phyloP scores from a whole-genome alignment of 2,113 vertebrate species.

The Hippolais icterina region DNA sequence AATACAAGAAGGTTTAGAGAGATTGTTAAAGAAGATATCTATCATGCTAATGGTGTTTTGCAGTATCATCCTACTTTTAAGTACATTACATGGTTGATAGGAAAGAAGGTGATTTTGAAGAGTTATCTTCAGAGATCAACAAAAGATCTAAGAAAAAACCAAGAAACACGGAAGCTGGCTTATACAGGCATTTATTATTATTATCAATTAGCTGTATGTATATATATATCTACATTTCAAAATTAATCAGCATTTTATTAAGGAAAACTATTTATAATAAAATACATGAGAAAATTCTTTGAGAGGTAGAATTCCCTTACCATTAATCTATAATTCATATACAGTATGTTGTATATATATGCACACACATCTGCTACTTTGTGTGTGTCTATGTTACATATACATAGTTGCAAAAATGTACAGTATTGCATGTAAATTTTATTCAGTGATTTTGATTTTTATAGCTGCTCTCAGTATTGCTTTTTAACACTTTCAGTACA shows the following conservation, averaged over 20 bases:
- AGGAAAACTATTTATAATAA: constrained; percentile 75
- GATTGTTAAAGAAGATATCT: neutral
- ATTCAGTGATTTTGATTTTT: constrained; percentile 61
- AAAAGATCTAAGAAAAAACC: neutral
- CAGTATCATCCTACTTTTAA: neutral
- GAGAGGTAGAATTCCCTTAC: constrained; percentile 74
- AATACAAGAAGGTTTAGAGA: neutral
- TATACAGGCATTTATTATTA: constrained; percentile 53
- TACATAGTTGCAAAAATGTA: constrained; percentile 56
- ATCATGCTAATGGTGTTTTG: neutral
- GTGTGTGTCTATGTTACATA: constrained; percentile 60
- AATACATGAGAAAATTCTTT: constrained; percentile 72
- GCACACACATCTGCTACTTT: constrained; percentile 64
- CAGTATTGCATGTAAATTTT: constrained; percentile 62
- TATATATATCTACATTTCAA: constrained; percentile 62
- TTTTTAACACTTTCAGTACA: constrained; percentile 32
- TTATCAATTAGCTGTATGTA: constrained; percentile 68
- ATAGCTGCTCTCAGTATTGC: constrained; percentile 68
- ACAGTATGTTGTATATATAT: constrained; percentile 65
- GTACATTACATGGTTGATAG: neutral
- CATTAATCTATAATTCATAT: constrained; percentile 62
- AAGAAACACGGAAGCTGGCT: neutral
- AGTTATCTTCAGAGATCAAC: neutral
- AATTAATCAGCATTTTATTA: constrained; percentile 69
- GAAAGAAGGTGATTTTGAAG: neutral